Conservation (phyloP, 2,113 vertebrate genomes). For the Globicephala melas region DNA sequence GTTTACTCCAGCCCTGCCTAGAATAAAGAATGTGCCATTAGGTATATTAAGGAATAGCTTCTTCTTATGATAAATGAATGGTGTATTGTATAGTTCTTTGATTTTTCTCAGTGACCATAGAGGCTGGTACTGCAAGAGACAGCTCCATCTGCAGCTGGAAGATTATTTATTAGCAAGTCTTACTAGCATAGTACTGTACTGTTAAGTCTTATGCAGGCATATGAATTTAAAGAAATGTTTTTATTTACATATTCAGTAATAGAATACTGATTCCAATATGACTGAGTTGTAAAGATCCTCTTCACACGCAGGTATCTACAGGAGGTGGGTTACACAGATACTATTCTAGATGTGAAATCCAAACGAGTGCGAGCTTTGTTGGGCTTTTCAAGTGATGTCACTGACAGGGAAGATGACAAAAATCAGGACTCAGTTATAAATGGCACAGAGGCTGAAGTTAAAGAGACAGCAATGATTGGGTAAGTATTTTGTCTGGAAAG, state of each 20-base stretch:
- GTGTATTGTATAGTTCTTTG: slow-evolving; percentile 88
- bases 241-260: slow-evolving; percentile 14
- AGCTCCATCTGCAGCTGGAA: slow-evolving; percentile 85
- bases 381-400: slow-evolving; percentile 91
- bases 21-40: slow-evolving; percentile 45
- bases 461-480: slow-evolving; percentile 90
- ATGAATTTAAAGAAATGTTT: slow-evolving; percentile 60
- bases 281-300: slow-evolving; percentile 64
- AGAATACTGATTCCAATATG: neutral
- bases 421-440: slow-evolving; percentile 93
- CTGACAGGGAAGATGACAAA: slow-evolving; percentile 87
- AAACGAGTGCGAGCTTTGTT: slow-evolving; percentile 92
- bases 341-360: slow-evolving; percentile 96
- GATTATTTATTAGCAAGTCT: slow-evolving; percentile 79
- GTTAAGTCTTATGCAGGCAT: slow-evolving; percentile 49
- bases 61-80: slow-evolving; percentile 86
- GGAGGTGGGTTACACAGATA: slow-evolving; percentile 96
- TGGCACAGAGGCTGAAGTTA: slow-evolving; percentile 90
- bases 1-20: neutral
- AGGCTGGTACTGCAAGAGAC: slow-evolving; percentile 93
- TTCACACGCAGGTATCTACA: slow-evolving; percentile 90
- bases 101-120: slow-evolving; percentile 85
- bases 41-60: slow-evolving; percentile 68
- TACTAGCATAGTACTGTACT: slow-evolving; percentile 63
- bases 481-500: slow-evolving; percentile 78